Conservation (phyloP, 1,140 invertebrate genomes). For the Drosophila sulfurigaster region DNA sequence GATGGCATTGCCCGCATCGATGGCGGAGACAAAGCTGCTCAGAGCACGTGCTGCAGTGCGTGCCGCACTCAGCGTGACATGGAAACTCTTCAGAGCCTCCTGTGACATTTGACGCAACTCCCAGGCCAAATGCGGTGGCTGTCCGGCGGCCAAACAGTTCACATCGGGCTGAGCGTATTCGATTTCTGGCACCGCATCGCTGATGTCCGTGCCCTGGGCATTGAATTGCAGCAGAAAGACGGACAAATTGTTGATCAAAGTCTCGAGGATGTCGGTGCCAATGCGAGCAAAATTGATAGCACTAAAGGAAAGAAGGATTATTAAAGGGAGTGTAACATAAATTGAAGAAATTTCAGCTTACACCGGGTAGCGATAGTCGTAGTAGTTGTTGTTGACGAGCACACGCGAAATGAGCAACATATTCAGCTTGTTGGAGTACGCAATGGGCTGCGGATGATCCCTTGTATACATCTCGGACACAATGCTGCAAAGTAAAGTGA, state of each 20-base stretch:
- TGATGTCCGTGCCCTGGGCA: slow-evolving; percentile 59
- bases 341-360: slow-evolving; percentile 42
- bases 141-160: slow-evolving; percentile 59
- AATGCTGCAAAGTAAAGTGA: slow-evolving; percentile 53
- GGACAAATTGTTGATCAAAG: slow-evolving; percentile 71
- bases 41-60: slow-evolving; percentile 70
- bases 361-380: slow-evolving; percentile 81
- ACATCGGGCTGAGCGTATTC: slow-evolving; percentile 72
- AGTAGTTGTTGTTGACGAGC: slow-evolving; percentile 70
- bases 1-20: slow-evolving; percentile 73
- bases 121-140: slow-evolving; percentile 56
- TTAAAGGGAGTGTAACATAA: neutral
- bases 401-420: slow-evolving; percentile 76
- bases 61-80: slow-evolving; percentile 75
- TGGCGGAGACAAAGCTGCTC: slow-evolving; percentile 69
- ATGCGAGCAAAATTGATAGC: slow-evolving; percentile 83
- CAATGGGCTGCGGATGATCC: slow-evolving; percentile 66
- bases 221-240: slow-evolving; percentile 80
- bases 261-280: slow-evolving; percentile 77
- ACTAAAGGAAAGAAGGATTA: slow-evolving; percentile 37
- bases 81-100: slow-evolving; percentile 71
- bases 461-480: slow-evolving; percentile 82
- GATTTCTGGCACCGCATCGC: slow-evolving; percentile 58
- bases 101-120: slow-evolving; percentile 65
- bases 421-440: slow-evolving; percentile 78